phyloP scores from a whole-genome alignment of 1,140 invertebrate species.

The Colletes latitarsis region DNA sequence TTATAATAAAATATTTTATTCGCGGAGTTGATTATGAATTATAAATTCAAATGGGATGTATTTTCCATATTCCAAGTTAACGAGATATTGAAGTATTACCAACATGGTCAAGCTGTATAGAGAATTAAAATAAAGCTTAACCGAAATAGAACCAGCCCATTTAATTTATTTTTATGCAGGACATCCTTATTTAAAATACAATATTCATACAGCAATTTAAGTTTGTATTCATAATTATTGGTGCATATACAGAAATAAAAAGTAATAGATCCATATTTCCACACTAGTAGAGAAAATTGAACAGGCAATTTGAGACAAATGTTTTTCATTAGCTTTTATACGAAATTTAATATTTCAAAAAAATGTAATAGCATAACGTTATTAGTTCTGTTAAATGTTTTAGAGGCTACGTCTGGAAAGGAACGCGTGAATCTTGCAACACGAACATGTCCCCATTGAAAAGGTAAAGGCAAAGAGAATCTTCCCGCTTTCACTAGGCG shows the following conservation, averaged over 20 bases:
- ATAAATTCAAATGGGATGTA: neutral
- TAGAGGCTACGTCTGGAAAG: neutral
- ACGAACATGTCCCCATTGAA: neutral
- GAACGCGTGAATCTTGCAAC: neutral
- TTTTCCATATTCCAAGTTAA: constrained; percentile 1
- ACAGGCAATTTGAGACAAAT: too few relatives aligned
- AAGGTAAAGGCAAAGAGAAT: neutral
- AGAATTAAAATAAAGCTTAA: constrained; percentile 46
- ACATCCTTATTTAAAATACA: neutral
- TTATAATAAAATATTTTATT: constrained; percentile 30
- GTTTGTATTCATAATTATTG: too few relatives aligned
- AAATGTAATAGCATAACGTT: neutral
- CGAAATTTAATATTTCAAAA: neutral
- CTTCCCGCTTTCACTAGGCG: constrained; percentile 46
- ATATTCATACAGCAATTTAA: neutral
- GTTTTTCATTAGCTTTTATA: too few relatives aligned
- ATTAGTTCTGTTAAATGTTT: neutral
- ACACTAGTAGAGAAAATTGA: too few relatives aligned
- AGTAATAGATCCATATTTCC: too few relatives aligned
- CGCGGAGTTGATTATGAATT: neutral
- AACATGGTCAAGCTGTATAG: constrained; percentile 12
- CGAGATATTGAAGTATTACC: neutral
- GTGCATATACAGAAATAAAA: too few relatives aligned
- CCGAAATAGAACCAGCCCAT: neutral
- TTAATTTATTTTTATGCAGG: neutral